Evolutionary conservation across 2,888 invertebrate genomes (phyloP).

Genomic region (Lapara coniferarum): DNA sequence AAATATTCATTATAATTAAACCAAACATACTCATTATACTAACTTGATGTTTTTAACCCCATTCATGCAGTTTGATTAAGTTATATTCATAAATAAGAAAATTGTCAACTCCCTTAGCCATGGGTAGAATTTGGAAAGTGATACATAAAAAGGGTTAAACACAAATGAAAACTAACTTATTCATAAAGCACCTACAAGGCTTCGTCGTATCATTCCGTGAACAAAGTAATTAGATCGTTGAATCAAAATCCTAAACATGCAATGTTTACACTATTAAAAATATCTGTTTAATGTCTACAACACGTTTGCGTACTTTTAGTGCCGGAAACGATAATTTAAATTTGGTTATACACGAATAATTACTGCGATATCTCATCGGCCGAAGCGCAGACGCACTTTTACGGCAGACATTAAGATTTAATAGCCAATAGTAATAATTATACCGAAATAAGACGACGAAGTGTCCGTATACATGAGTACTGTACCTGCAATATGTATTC

Average conservation of each 20-base stretch:
- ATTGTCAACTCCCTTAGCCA: neutral
- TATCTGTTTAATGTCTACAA: neutral
- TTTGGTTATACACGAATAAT: neutral
- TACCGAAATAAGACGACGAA: constrained; percentile 25
- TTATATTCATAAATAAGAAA: neutral
- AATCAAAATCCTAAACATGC: neutral
- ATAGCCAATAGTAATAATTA: neutral
- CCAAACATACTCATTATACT: neutral
- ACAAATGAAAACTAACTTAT: neutral
- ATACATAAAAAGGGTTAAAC: neutral
- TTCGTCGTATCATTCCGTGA: constrained; percentile 11
- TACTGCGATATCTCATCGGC: neutral
- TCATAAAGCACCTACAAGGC: constrained; percentile 10
- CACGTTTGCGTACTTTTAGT: neutral
- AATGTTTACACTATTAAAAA: neutral
- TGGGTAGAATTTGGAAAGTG: neutral
- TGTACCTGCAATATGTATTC: constrained; percentile 50
- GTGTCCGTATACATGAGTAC: constrained; percentile 31
- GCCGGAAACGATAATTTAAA: neutral
- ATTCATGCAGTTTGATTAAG: neutral
- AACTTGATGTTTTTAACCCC: neutral
- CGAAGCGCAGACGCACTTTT: neutral
- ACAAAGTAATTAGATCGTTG: neutral
- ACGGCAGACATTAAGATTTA: neutral
- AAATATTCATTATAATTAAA: neutral